Percentiles rank a stretch among this genome's conserved stretches.
phyloP scores from a whole-genome alignment of 2,888 invertebrate genomes.

The Hemicrepidius hirtus region DNA sequence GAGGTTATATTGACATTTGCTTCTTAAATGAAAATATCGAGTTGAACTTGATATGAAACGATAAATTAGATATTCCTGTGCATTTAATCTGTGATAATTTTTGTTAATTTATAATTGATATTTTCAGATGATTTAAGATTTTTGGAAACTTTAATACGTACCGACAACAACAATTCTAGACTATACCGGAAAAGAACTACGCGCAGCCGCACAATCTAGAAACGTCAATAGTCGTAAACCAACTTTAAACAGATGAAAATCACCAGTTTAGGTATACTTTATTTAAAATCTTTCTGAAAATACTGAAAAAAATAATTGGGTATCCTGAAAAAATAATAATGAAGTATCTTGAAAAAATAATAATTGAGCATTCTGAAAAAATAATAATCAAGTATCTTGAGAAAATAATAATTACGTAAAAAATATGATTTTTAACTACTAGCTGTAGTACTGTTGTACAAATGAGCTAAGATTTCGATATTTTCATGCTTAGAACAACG shows the following conservation, averaged over 20 bases:
- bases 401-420: too few species aligned
- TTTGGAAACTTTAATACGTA: slow-evolving; percentile 59
- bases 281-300: slow-evolving; percentile 10
- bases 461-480: too few species aligned
- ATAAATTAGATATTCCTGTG: too few species aligned
- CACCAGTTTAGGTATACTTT: neutral
- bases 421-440: too few species aligned
- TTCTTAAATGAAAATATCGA: neutral
- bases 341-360: too few species aligned
- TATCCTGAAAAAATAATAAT: too few species aligned
- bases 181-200: slow-evolving; percentile 59
- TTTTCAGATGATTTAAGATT: slow-evolving; percentile 61
- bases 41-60: neutral
- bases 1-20: slow-evolving; percentile 29
- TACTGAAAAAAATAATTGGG: too few species aligned
- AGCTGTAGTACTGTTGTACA: too few species aligned
- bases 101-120: too few species aligned
- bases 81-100: neutral
- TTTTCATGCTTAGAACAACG: too few species aligned
- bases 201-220: slow-evolving; percentile 53
- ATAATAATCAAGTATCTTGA: too few species aligned
- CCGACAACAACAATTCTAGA: slow-evolving; percentile 65
- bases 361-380: too few species aligned
- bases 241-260: slow-evolving; percentile 8
- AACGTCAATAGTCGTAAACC: neutral